Base-by-base conservation (phyloP, 2,797 vertebrate genomes). In the Lateolabrax maculatus region DNA sequence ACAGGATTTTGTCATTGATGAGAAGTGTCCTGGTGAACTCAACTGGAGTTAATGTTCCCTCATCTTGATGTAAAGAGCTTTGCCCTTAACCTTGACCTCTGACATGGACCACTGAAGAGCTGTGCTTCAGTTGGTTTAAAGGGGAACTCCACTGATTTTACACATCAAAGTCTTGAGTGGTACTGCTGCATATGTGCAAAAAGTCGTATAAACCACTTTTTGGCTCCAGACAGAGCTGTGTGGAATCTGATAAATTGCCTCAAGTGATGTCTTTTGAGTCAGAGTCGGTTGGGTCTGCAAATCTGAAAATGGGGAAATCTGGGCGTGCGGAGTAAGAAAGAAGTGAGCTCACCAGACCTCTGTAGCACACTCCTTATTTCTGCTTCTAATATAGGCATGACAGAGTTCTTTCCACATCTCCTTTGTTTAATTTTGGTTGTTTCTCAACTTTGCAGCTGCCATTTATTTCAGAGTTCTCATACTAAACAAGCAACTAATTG, bases 61-160 rank as follows among this genome's bases (percentile, higher is more conserved):
- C n/a, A 39, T 10, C 19, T 58, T 60, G 37, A 53, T 60, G 65
- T 79, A 56, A 78, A 80, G 39, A 72, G 49, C 27, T 27, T 44
- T 78, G 31, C 55, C 29, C 18, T 60, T 76, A 43, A 84, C 68
- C 48, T 55, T 71, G 75, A 83, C 37, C 10, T 75, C 23, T 82
- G 69, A 48, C 55, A 29, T 3, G 31, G n/a, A 9, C n/a, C 18
- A 9, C 31, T 36, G 36, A 74, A 19, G 62, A 78, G 39, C n/a
- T 53, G 23, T 23, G 49, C 25, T 41, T 73, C 49, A 37, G n/a
- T 37, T 27, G 19, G 18, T 6, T 31, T 31, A 3, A 46, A 23
- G 31, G 23, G n/a, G n/a, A 13, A 21, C 19, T 15, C 11, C 16
- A 16, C 15, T 6, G 23, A 29, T 39, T 53, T 27, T 63, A 37